These are phyloP conservation scores for Manis crassicaudata DNA, from an alignment of 2,797 vertebrate species.

Conservation along the genomic window DNA sequence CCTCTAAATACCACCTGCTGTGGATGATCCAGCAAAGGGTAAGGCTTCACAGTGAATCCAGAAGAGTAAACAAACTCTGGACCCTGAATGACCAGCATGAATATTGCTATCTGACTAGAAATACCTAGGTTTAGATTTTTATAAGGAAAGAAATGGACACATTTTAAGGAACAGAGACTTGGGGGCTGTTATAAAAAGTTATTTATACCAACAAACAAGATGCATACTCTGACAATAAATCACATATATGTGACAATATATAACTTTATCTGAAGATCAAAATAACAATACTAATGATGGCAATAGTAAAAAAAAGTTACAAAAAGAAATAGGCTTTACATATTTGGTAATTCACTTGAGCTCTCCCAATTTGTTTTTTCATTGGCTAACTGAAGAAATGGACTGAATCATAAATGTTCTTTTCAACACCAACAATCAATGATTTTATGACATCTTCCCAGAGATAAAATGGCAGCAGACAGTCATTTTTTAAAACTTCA, in stretches of 20 bases:
- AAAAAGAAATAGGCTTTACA: not conserved
- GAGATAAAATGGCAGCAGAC: not conserved
- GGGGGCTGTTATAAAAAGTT: not conserved
- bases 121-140: not conserved
- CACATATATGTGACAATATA: not conserved
- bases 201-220: not conserved
- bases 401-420: not conserved
- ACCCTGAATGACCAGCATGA: not conserved
- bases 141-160: not conserved
- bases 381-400: slow-evolving; percentile 1
- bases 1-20: not conserved
- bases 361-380: not conserved
- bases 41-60: not conserved
- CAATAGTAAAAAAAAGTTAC: not conserved
- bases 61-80: not conserved
- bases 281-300: not conserved
- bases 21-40: not conserved
- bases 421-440: not conserved
- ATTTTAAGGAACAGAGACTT: not conserved
- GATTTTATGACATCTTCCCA: not conserved
- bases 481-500: not conserved
- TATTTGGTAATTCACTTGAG: not conserved
- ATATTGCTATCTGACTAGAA: not conserved
- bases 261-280: not conserved
- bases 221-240: not conserved